Evolutionary conservation across 1,140 invertebrate species (phyloP).

Genomic region (Drosophila simulans): DNA sequence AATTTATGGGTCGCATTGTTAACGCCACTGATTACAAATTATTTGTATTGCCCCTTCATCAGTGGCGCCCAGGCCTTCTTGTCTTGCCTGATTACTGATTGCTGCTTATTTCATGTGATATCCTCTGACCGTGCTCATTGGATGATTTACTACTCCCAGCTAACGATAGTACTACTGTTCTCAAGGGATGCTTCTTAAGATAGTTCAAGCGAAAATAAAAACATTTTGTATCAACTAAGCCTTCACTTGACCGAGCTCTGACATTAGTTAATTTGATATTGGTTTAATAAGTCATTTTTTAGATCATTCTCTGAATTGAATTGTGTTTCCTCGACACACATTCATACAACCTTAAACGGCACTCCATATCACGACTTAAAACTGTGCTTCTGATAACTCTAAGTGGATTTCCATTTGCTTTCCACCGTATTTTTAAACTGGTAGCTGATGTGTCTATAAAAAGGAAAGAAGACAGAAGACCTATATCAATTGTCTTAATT

Average conservation of each 20-base stretch:
- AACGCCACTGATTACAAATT: conserved; percentile 83
- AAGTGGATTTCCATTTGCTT: not conserved
- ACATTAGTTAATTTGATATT: not conserved
- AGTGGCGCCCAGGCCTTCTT: conserved; percentile 7
- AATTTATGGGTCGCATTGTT: conserved; percentile 76
- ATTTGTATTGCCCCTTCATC: conserved; percentile 39
- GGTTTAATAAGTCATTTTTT: no score
- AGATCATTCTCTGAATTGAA: no score
- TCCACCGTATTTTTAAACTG: not conserved
- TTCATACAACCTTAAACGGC: conserved; percentile 2
- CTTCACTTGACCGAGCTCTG: not conserved
- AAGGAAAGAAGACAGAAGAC: no score
- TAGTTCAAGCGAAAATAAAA: not conserved
- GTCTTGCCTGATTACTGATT: conserved; percentile 30
- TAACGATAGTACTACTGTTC: not conserved
- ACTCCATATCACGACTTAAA: conserved; percentile 4
- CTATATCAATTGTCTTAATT: no score
- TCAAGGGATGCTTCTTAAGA: not conserved
- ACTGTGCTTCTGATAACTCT: conserved; percentile 15
- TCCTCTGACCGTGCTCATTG: conserved; percentile 6
- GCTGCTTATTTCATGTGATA: conserved; percentile 5
- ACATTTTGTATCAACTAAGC: not conserved
- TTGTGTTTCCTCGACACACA: not conserved
- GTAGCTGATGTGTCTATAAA: not conserved
- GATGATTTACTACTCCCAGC: not conserved